phyloP scores from a whole-genome alignment of 2,113 vertebrate species.

The Eurypyga helias region DNA sequence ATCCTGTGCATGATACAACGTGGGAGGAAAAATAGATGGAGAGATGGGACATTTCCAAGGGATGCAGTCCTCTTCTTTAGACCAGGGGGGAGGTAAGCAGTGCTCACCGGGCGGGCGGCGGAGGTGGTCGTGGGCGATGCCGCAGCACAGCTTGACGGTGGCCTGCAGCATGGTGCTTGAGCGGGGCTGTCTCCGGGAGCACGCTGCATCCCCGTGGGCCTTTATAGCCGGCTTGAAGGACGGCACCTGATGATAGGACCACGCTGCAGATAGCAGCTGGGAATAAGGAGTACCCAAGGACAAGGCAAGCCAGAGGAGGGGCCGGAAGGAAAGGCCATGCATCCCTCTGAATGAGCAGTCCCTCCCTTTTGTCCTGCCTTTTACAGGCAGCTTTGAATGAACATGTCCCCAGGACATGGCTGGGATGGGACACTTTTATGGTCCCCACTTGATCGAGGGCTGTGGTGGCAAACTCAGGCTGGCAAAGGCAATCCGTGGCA shows the following conservation, averaged over 20 bases:
- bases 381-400: neutral
- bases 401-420: rapidly evolving
- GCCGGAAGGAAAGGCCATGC: neutral
- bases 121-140: constrained; percentile 81
- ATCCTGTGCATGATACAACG: rapidly evolving
- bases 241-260: constrained; percentile 65
- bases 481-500: neutral
- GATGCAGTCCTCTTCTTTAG: neutral
- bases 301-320: neutral
- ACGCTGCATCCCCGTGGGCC: neutral
- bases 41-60: neutral
- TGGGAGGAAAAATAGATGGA: neutral
- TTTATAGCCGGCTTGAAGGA: constrained; percentile 81
- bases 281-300: constrained; percentile 25
- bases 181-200: neutral
- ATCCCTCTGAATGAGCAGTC: neutral
- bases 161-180: constrained; percentile 77
- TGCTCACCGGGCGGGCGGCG: constrained; percentile 75
- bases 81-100: neutral
- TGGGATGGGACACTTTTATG: neutral
- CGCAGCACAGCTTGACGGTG: constrained; percentile 85
- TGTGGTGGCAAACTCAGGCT: neutral
- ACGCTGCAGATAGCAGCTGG: constrained; percentile 58
- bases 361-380: neutral
- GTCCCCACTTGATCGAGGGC: neutral